Conservation (phyloP, 2,113 vertebrate genomes). For the Lepisosteus oculatus region DNA sequence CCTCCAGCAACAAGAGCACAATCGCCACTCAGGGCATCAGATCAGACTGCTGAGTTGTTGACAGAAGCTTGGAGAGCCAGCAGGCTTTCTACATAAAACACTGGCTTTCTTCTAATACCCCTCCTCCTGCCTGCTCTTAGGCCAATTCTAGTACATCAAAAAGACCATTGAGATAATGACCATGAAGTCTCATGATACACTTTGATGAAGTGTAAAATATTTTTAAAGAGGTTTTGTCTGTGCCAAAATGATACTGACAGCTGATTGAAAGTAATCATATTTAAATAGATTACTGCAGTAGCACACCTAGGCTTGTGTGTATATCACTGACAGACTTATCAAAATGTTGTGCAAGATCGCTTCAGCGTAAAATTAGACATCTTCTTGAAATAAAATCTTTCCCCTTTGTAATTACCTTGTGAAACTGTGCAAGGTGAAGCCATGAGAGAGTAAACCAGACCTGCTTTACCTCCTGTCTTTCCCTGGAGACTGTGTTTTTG, state of each 20-base stretch:
- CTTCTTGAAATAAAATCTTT: no score
- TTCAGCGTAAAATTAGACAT: no score
- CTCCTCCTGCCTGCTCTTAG: constrained; percentile 71
- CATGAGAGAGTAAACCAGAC: no score
- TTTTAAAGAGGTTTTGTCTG: constrained; percentile 75
- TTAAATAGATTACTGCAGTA: no score
- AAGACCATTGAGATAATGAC: constrained; percentile 80
- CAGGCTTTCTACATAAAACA: constrained; percentile 76
- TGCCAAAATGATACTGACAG: constrained; percentile 76
- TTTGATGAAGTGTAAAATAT: constrained; percentile 85
- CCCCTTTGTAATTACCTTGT: no score
- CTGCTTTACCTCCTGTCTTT: no score
- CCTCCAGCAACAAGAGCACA: constrained; percentile 82
- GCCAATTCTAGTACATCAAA: constrained; percentile 81
- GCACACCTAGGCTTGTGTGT: no score
- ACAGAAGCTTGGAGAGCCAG: constrained; percentile 75
- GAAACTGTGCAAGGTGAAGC: no score
- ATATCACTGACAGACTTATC: no score
- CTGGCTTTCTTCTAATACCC: constrained; percentile 74
- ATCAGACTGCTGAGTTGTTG: constrained; percentile 76
- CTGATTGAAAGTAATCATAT: no score
- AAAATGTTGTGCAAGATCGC: no score
- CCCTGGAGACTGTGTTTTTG: no score
- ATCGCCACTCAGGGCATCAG: constrained; percentile 76
- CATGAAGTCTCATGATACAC: constrained; percentile 78